These are phyloP conservation scores for Papilio protenor DNA, from an alignment of 2,888 invertebrate species.

Conservation along the genomic window DNA sequence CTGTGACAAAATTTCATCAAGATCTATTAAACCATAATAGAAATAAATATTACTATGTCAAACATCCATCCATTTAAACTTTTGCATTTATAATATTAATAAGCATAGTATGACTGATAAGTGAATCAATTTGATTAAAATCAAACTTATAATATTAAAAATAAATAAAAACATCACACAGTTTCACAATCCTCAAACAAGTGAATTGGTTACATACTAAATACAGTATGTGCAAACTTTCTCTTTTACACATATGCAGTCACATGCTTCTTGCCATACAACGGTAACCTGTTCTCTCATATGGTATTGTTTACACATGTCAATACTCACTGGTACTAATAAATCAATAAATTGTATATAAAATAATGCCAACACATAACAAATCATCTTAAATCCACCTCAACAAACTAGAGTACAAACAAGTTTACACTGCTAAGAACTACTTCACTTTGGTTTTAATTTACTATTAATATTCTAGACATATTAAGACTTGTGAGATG, in stretches of 20 bases:
- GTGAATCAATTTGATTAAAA: background rate
- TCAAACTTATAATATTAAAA: background rate
- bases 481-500: slow-evolving; percentile 33
- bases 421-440: slow-evolving; percentile 56
- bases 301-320: slow-evolving; percentile 23
- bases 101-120: too few relatives aligned
- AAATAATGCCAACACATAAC: slow-evolving; percentile 11
- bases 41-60: too few relatives aligned
- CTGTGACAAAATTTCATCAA: too few relatives aligned
- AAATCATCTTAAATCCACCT: slow-evolving; percentile 41
- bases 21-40: too few relatives aligned
- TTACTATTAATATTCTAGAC: slow-evolving; percentile 28
- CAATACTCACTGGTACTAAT: background rate
- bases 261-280: slow-evolving; percentile 30
- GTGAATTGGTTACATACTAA: slow-evolving; percentile 45
- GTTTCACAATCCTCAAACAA: slow-evolving; percentile 24
- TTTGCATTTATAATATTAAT: too few relatives aligned
- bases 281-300: slow-evolving; percentile 1
- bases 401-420: slow-evolving; percentile 47
- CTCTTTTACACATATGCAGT: slow-evolving; percentile 50
- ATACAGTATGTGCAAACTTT: slow-evolving; percentile 55
- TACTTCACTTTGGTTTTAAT: slow-evolving; percentile 43
- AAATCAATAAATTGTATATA: background rate
- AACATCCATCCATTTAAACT: too few relatives aligned
- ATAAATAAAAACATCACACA: background rate